Evolutionary conservation across 1,140 invertebrate genomes (phyloP), one percentile per base, ranked within the genome.

Genomic region (Drosophila auraria): DNA sequence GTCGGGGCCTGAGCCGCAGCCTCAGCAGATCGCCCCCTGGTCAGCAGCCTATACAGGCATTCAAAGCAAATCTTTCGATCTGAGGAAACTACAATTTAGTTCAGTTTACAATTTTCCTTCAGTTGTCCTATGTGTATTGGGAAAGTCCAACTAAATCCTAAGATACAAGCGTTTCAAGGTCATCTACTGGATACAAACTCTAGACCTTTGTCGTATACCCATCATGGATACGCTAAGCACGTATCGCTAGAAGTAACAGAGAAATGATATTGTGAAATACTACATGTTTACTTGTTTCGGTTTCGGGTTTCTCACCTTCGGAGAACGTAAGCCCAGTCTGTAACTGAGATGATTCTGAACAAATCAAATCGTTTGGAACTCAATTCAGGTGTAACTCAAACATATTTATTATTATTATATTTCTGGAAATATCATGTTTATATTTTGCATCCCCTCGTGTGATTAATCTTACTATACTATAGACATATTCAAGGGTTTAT

Each of bases 1-100:
- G 63, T 60, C 14, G 9, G 33, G 5, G 53, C 38, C 23, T 27
- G 42, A n/a, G 42, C n/a, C 12, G 38, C 58, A 57, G 54, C 54
- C 1, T 59, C 57, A 45, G n/a, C 38, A 23, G 40, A 33, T 44
- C 38, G 53, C n/a, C 25, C 27, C 5, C 27, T 30, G 0, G 25
- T 25, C 20, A 20, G 20, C 20, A 20, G 20, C 5, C 25, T 25
- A 25, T 25, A 25, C 25, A 2, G 6, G 27, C 9, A 33, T 36
- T 36, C 33, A 0, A 36, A 9, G 33, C 2, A 9, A 36, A 36
- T 36, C 33, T 36, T 36, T 12, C 0, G 33, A 11, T 0, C 33
- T 36, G 11, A 36, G 33, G 30, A 33, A 33, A 33, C 8, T 33
- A 33, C 30, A 9, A 8, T 33, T 9, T 33, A 33, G 30, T 33